Conservation (phyloP, 1,140 invertebrate species). For the Theocolax elegans region DNA sequence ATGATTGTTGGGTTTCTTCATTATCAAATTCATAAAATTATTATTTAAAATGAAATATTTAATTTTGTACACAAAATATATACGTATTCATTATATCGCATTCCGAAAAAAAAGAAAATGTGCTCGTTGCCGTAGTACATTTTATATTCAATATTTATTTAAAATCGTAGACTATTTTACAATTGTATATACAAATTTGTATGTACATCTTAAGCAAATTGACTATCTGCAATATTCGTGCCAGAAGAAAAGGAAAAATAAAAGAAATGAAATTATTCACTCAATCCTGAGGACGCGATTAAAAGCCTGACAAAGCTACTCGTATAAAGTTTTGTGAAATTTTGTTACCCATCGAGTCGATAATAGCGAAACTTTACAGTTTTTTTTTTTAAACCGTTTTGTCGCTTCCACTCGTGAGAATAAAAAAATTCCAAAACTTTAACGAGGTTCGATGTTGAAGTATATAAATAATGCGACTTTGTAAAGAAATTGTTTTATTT, state of each 20-base stretch:
- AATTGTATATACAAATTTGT: too few relatives aligned
- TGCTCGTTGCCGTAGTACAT: too few relatives aligned
- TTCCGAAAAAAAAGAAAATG: too few relatives aligned
- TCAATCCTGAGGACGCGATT: not conserved
- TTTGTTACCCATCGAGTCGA: not conserved
- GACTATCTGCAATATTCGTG: not conserved
- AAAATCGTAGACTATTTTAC: too few relatives aligned
- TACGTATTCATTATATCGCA: too few relatives aligned
- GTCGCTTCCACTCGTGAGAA: conserved; percentile 1
- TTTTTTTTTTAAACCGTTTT: not conserved
- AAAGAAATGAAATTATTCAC: not conserved
- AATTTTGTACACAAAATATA: too few relatives aligned
- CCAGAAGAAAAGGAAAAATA: not conserved
- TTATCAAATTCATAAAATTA: too few relatives aligned
- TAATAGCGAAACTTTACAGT: not conserved
- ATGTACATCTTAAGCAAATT: too few relatives aligned
- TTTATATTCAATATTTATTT: too few relatives aligned
- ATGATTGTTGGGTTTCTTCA: too few relatives aligned
- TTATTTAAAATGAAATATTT: too few relatives aligned
- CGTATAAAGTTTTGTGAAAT: not conserved
- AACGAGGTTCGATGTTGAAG: not conserved
- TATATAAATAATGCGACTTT: conserved; percentile 17
- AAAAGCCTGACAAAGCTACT: not conserved
- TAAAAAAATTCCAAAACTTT: not conserved
- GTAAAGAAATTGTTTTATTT: conserved; percentile 13